Conservation (phyloP, 2,797 vertebrate genomes). For the Buphagus erythrorhynchus region DNA sequence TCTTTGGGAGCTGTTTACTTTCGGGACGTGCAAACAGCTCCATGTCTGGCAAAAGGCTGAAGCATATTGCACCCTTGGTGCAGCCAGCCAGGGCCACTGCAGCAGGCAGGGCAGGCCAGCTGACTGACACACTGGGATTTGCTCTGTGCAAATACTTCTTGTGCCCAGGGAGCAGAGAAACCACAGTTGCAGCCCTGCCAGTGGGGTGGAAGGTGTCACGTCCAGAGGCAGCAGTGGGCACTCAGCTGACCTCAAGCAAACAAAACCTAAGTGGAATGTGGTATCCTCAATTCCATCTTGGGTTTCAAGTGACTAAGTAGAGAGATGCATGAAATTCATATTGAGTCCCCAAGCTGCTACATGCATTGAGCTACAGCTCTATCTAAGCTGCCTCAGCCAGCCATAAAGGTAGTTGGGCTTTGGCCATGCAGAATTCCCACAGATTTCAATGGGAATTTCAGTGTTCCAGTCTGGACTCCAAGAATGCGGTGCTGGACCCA, state of each 20-base stretch:
- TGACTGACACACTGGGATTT: background rate
- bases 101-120: background rate
- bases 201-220: background rate
- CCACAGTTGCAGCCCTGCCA: constrained; percentile 16
- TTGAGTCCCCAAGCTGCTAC: background rate
- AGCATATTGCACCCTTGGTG: background rate
- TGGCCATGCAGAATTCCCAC: constrained; percentile 41
- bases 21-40: background rate
- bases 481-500: constrained; percentile 34
- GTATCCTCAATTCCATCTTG: constrained; percentile 17
- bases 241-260: constrained; percentile 39
- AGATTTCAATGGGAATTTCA: constrained; percentile 59
- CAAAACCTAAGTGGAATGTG: constrained; percentile 47
- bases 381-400: background rate
- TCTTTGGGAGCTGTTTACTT: constrained; percentile 3
- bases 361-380: background rate
- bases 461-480: constrained; percentile 35
- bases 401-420: constrained; percentile 45
- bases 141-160: background rate
- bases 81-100: background rate
- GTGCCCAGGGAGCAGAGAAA: background rate
- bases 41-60: background rate
- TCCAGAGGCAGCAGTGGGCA: constrained; percentile 32
- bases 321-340: constrained; percentile 32
- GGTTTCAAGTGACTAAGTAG: constrained; percentile 41